Evolutionary conservation across 2,797 vertebrate genomes (phyloP).

Genomic region (Poeciliopsis presidionis): DNA sequence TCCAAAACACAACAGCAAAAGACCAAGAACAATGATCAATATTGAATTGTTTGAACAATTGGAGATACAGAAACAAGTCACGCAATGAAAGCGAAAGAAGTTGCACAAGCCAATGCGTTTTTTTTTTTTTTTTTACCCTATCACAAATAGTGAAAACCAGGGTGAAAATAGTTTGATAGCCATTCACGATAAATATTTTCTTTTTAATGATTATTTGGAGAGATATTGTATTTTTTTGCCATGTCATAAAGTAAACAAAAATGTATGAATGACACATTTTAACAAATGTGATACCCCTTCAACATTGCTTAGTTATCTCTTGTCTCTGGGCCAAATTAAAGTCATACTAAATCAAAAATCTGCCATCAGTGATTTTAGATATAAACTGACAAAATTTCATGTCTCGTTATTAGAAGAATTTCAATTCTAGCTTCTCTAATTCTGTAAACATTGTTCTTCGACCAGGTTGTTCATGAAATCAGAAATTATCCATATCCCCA

Average conservation of each 20-base stretch:
- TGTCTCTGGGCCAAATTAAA: background rate
- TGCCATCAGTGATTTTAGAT: background rate
- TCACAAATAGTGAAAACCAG: background rate
- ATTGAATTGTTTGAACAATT: background rate
- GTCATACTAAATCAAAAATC: background rate
- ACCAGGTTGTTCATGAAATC: conserved; percentile 96
- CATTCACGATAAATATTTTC: background rate
- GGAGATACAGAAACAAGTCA: background rate
- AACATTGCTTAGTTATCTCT: background rate
- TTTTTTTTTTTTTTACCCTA: background rate
- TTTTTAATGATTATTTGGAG: background rate
- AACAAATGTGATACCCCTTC: background rate
- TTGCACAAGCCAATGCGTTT: background rate
- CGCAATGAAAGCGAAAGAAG: background rate
- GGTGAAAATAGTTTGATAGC: background rate
- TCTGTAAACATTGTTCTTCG: background rate
- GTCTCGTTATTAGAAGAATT: background rate
- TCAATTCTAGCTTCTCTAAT: background rate
- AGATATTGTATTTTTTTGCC: background rate
- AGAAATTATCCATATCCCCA: conserved; percentile 98
- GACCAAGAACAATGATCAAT: background rate
- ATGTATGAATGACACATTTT: background rate
- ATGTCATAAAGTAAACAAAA: background rate
- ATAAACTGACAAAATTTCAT: background rate
- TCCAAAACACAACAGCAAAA: background rate